A percentile compares a stretch with the other conserved stretches of the same genome.
phyloP scores from a whole-genome alignment of 2,113 vertebrate species.

The Eretmochelys imbricata region DNA sequence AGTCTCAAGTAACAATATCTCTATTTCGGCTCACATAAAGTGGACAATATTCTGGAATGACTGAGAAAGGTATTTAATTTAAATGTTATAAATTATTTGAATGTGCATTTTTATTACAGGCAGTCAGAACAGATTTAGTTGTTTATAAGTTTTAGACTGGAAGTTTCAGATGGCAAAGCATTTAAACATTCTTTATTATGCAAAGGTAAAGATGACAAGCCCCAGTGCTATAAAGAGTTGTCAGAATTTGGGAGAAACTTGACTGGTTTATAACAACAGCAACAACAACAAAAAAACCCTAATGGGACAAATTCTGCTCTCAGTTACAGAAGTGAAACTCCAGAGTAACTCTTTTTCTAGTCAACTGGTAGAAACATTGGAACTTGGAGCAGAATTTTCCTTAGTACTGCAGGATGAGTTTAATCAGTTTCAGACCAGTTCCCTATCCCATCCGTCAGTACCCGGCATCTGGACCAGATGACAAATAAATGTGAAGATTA shows the following conservation, averaged over 20 bases:
- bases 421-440: neutral
- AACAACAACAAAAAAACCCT: neutral
- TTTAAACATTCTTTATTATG: slow-evolving; percentile 13
- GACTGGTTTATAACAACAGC: neutral
- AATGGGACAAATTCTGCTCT: neutral
- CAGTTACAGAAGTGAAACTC: neutral
- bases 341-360: neutral
- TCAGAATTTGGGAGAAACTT: neutral
- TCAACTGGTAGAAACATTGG: neutral
- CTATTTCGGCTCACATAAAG: neutral
- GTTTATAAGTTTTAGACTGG: slow-evolving; percentile 28
- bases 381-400: neutral
- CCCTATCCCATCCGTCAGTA: neutral
- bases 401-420: neutral
- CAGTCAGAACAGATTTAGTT: slow-evolving; percentile 25
- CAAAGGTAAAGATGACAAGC: neutral
- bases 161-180: slow-evolving; percentile 7
- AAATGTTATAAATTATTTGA: slow-evolving; percentile 46
- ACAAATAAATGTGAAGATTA: neutral
- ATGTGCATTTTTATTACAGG: slow-evolving; percentile 41
- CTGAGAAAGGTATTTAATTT: slow-evolving; percentile 63
- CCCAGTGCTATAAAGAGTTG: neutral
- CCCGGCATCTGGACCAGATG: neutral
- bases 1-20: neutral
- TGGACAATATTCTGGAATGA: slow-evolving; percentile 7